Evolutionary conservation across 1,140 invertebrate species (phyloP).

Genomic region (Sinella curviseta): DNA sequence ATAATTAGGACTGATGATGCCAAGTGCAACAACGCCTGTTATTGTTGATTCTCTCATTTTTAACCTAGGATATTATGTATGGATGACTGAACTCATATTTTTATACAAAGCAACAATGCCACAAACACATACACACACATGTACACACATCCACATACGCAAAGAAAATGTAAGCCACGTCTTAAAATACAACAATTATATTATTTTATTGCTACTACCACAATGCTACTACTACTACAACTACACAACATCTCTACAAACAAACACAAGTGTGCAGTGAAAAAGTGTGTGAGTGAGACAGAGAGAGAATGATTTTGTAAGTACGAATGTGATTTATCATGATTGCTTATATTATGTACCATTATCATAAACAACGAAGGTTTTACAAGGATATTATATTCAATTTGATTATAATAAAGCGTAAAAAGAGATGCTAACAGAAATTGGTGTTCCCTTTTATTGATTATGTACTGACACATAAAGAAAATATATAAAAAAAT

Average conservation of each 20-base stretch:
- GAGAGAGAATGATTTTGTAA: background rate
- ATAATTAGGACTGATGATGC: slow-evolving; percentile 24
- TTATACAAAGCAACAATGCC: background rate
- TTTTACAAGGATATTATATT: background rate
- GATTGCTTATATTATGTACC: background rate
- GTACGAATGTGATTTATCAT: background rate
- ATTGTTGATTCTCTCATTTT: slow-evolving; percentile 26
- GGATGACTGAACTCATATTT: slow-evolving; percentile 25
- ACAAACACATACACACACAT: background rate
- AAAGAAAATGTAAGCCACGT: background rate
- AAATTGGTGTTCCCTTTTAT: background rate
- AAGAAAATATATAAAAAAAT: background rate
- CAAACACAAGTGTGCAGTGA: no score
- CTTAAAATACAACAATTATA: background rate
- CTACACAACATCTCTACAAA: background rate
- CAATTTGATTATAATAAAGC: background rate
- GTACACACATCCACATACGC: background rate
- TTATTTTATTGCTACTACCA: background rate
- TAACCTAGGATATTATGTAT: slow-evolving; percentile 17
- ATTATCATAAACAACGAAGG: background rate
- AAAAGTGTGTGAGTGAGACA: no score
- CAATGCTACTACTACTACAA: background rate
- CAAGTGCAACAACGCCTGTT: slow-evolving; percentile 24
- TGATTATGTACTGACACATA: background rate
- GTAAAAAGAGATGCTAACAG: background rate